Percentiles rank a stretch among this genome's conserved stretches.
These are phyloP conservation scores for Temnothorax unifasciatus DNA, from an alignment of 2,888 invertebrate species.

Conservation along the genomic window DNA sequence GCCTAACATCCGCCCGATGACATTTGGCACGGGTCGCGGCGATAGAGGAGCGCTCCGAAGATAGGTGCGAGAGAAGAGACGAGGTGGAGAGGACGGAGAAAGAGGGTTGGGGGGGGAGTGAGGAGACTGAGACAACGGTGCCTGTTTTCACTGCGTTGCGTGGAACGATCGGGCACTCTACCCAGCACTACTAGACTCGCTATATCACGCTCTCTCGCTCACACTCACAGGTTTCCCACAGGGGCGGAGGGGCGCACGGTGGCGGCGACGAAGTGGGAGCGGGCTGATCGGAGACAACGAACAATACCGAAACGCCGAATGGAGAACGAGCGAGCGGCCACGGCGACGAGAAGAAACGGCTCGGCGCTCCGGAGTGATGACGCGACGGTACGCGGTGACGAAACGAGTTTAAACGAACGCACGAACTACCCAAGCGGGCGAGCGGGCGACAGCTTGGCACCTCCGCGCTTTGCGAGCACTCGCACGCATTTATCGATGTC, in stretches of 20 bases:
- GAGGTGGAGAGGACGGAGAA: background rate
- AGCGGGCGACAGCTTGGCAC: constrained; percentile 88
- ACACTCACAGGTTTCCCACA: constrained; percentile 66
- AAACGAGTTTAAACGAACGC: constrained; percentile 86
- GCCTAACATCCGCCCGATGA: constrained; percentile 72
- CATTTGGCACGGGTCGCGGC: constrained; percentile 72
- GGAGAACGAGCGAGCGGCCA: constrained; percentile 81
- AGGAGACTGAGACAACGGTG: constrained; percentile 40
- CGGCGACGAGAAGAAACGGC: constrained; percentile 73
- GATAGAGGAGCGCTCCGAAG: constrained; percentile 56
- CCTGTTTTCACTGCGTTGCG: constrained; percentile 62
- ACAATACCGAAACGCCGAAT: constrained; percentile 68
- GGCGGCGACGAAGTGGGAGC: constrained; percentile 56
- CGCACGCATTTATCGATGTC: constrained; percentile 90
- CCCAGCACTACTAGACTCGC: constrained; percentile 64
- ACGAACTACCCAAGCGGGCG: constrained; percentile 85
- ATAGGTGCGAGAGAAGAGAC: constrained; percentile 44
- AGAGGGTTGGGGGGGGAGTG: constrained; percentile 49
- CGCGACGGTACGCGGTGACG: constrained; percentile 62
- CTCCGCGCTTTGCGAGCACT: constrained; percentile 88
- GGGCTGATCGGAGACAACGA: constrained; percentile 66
- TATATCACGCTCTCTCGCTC: constrained; percentile 45
- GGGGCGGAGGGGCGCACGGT: constrained; percentile 40
- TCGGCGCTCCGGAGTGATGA: background rate
- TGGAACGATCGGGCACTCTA: constrained; percentile 62